phyloP scores from a whole-genome alignment of 2,113 vertebrate species.

The Menidia beryllina region DNA sequence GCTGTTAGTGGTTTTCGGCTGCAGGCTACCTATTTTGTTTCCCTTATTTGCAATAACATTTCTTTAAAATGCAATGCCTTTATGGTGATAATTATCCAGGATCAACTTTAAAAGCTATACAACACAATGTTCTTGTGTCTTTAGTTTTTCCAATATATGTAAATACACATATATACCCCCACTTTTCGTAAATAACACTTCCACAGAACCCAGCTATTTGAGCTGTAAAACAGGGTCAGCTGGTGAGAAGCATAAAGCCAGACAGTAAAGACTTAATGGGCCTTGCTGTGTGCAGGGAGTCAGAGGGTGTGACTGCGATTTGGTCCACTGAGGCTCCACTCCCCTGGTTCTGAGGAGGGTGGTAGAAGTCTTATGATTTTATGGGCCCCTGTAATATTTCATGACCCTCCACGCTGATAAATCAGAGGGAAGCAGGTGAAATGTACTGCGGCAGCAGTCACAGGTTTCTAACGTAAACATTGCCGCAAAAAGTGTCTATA shows the following conservation, averaged over 20 bases:
- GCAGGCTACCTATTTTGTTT: conserved; percentile 16
- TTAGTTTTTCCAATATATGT: conserved; percentile 13
- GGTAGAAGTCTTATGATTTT: conserved; percentile 62
- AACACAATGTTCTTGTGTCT: too few relatives aligned
- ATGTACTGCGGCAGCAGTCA: conserved; percentile 25
- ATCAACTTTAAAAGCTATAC: too few relatives aligned
- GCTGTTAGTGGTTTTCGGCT: conserved; percentile 45
- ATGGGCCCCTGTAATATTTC: conserved; percentile 75
- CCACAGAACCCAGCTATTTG: conserved; percentile 47
- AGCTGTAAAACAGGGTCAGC: conserved; percentile 37
- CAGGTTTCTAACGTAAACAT: conserved; percentile 37
- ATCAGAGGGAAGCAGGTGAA: conserved; percentile 55
- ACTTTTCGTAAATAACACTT: conserved; percentile 51
- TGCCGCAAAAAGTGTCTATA: conserved; percentile 18
- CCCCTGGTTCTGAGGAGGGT: conserved; percentile 37
- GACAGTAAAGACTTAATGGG: conserved; percentile 75
- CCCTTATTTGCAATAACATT: neutral
- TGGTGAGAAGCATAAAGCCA: conserved; percentile 38
- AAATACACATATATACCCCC: conserved; percentile 26
- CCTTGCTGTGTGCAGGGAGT: conserved; percentile 63
- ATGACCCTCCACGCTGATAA: conserved; percentile 67
- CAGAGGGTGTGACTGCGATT: conserved; percentile 56
- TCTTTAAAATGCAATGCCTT: too few relatives aligned
- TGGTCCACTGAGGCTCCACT: conserved; percentile 61
- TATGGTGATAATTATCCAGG: too few relatives aligned